These are phyloP conservation scores for Nebria brevicollis DNA, from an alignment of 2,888 invertebrate species.

Conservation along the genomic window DNA sequence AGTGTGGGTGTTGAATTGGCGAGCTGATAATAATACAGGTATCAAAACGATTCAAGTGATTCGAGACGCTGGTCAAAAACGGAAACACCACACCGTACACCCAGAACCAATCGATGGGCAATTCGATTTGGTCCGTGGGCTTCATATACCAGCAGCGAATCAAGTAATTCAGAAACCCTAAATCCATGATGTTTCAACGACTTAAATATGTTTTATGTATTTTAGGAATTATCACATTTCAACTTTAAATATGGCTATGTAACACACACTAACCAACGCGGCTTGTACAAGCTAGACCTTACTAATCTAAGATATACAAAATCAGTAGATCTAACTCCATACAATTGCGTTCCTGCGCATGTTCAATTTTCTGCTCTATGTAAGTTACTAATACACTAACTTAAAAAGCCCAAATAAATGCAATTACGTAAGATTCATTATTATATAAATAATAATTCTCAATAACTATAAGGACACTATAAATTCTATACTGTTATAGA, in stretches of 20 bases:
- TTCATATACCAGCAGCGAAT: conserved; percentile 70
- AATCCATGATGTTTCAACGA: not conserved
- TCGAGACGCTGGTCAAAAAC: conserved; percentile 75
- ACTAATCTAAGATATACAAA: conserved; percentile 76
- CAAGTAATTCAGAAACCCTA: conserved; percentile 60
- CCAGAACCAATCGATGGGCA: conserved; percentile 80
- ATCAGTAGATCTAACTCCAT: conserved; percentile 75
- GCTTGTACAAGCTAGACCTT: conserved; percentile 78
- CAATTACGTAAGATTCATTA: too few species aligned
- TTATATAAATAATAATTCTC: too few species aligned
- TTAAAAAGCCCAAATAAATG: not conserved
- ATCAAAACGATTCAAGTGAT: conserved; percentile 76
- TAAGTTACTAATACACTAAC: conserved; percentile 62
- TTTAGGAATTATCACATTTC: conserved; percentile 66
- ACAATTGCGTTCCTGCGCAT: conserved; percentile 77
- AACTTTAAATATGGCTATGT: conserved; percentile 79
- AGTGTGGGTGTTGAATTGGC: conserved; percentile 80
- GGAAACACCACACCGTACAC: conserved; percentile 77
- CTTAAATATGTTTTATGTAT: conserved; percentile 46
- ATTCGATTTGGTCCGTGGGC: conserved; percentile 75
- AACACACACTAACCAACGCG: conserved; percentile 76
- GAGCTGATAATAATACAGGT: conserved; percentile 68
- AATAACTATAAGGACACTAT: too few species aligned
- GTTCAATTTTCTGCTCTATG: conserved; percentile 78
- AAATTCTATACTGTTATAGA: too few species aligned